Evolutionary conservation across 2,888 invertebrate genomes (phyloP), one percentile per base, ranked within the genome.

Genomic region (Salticus scenicus): DNA sequence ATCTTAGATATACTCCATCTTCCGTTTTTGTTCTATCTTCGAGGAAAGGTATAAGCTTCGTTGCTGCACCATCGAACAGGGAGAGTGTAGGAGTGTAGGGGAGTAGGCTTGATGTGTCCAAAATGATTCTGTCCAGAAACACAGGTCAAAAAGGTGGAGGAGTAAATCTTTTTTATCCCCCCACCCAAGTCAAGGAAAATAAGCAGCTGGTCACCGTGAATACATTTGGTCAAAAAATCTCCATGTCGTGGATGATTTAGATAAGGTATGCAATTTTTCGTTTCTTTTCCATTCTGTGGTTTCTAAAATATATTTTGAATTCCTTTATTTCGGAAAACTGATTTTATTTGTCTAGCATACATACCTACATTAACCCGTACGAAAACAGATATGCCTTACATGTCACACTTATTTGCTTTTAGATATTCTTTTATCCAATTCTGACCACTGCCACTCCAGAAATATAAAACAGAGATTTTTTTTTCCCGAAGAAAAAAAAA

Each of bases 101-200:
- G 70, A 57, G 67, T 72, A 67, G 78, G 47, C 24, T 66, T 69
- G 57, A 78, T 84, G 77, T 84, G 84, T 84, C 84, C 84, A 72
- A 70, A 84, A 78, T 84, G 84, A 84, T 84, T 77, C 47, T 73
- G 73, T 78, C 84, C 84, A 84, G 84, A 66, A 27, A 42, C 51
- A 30, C 27, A 27, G 67, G 57, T 57, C 57, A 57, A 57, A 24
- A 7, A 17, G 14, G 57, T 4, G 57, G 24, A 57, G 24, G 4
- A 17, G 12, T 5, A 4, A n/a, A 24, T 57, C 57, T 24, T 24
- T n/a, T n/a, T n/a, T n/a, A n/a, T n/a, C 20, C 57, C 57, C 20
- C 24, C 57, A 57, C 17, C 57, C 37, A 7, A 37, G 24, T 12
- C 30, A 47, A 79, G 57, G 80, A 80, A 75, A 81, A 69, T 70